These are phyloP conservation scores for Sclerodermus sp. DNA, from an alignment of 2,888 invertebrate species.

Conservation along the genomic window DNA sequence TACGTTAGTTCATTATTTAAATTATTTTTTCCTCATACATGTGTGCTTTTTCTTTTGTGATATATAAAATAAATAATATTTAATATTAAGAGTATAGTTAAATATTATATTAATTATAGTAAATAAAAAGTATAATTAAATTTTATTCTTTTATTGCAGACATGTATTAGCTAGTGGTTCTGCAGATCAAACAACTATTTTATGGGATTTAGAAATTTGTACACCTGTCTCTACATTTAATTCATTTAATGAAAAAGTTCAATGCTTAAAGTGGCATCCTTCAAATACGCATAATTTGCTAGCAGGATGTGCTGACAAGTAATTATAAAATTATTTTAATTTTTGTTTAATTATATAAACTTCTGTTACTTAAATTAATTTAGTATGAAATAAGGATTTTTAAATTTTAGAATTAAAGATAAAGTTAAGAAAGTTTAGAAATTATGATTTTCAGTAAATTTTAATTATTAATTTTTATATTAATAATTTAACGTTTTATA, in stretches of 20 bases:
- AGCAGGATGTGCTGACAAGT: constrained; percentile 80
- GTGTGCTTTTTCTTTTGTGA: too few relatives aligned
- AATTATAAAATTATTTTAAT: too few relatives aligned
- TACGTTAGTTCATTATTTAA: constrained; percentile 58
- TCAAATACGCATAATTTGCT: constrained; percentile 80
- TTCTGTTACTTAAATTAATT: too few relatives aligned
- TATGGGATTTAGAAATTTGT: constrained; percentile 91
- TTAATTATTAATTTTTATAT: too few relatives aligned
- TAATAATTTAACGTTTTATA: too few relatives aligned
- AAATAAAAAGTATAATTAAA: not conserved
- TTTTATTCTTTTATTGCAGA: constrained; percentile 52
- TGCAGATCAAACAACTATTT: constrained; percentile 80
- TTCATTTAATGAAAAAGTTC: constrained; percentile 82
- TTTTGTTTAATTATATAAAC: too few relatives aligned
- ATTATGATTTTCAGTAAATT: too few relatives aligned
- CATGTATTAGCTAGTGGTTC: constrained; percentile 93
- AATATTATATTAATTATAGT: constrained; percentile 5
- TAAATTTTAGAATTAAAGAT: too few relatives aligned
- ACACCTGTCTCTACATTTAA: constrained; percentile 74
- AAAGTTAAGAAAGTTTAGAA: too few relatives aligned
- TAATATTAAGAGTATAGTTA: constrained; percentile 1
- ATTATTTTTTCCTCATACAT: not conserved
- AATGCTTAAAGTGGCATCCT: constrained; percentile 82
- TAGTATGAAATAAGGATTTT: too few relatives aligned
- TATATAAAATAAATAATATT: too few relatives aligned